Conservation (phyloP, 2,797 vertebrate species). For the Zenarchopterus dispar region DNA sequence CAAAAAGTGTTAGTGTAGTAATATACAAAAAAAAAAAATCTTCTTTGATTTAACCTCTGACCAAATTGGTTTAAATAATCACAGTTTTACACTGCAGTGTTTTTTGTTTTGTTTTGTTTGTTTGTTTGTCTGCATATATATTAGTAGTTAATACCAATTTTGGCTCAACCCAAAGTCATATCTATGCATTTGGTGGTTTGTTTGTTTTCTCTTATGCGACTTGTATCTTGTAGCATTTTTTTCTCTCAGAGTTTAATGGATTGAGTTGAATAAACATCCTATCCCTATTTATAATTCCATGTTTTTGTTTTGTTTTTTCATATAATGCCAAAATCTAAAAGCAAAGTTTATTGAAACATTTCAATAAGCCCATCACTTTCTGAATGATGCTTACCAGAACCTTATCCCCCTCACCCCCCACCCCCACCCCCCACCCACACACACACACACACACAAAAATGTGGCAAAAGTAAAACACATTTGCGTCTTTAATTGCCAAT, state of each 20-base stretch:
- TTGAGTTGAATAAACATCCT: background rate
- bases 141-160: no score
- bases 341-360: no score
- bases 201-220: conserved; percentile 12
- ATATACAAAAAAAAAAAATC: conserved; percentile 28
- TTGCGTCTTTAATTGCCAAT: background rate
- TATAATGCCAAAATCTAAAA: no score
- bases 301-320: no score
- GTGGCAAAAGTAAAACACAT: background rate
- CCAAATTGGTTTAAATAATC: conserved; percentile 29
- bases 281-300: background rate
- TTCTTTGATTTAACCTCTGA: conserved; percentile 17
- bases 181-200: no score
- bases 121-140: no score
- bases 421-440: no score
- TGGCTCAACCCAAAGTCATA: no score
- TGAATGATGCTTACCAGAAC: background rate
- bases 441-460: no score
- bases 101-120: conserved; percentile 2
- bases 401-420: background rate
- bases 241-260: background rate
- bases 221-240: background rate
- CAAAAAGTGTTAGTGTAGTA: no score
- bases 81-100: conserved; percentile 15
- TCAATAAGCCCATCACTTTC: background rate